Evolutionary conservation across 2,888 invertebrate genomes (phyloP), one percentile per base, ranked within the genome.

Genomic region (Agonopterix alstromeriana): DNA sequence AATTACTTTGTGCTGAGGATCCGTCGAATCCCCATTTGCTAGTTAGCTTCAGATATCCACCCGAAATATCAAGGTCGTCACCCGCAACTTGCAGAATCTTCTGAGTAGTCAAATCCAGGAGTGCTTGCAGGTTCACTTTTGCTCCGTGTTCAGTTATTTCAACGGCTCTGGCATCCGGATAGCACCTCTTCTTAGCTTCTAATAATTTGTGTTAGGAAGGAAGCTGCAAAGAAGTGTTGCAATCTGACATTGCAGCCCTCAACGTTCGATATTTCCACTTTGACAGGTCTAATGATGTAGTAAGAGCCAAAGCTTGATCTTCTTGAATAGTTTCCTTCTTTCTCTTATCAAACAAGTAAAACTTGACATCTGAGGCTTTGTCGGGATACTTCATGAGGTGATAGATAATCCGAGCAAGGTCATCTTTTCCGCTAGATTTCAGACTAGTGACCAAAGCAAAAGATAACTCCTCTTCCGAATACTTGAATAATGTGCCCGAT

Each of bases 11-110:
- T 27, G 44, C 36, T 44, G 48, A 48, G 40, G 45, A 45, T 11
- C 48, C 48, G 36, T 48, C 48, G 17, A 35, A 43, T 35, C 45
- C 45, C 48, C 48, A 48, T 43, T 48, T 48, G 38, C 36, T 17
- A 27, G 17, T 45, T 38, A 48, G 17, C 38, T 43, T 48, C 14
- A 43, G 36, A n/a, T 27, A n/a, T 42, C 27, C 47, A 42, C 42
- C 42, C n/a, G 38, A 48, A 36, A 42, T 43, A 42, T 35, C 14
- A 38, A 48, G 36, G 14, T 45, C 36, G n/a, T n/a, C n/a, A 42
- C 45, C 42, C 43, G 43, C 38, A 42, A 14, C 41, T 10, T 14
- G 41, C 42, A 46, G 35, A 17, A 46, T 46, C 14, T 40, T 46
- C 35, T 42, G 9, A 38, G 17, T 38, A 7, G 41, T 46, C 38